Base-by-base conservation (phyloP, 2,113 vertebrate genomes). In the Meleagris gallopavo region DNA sequence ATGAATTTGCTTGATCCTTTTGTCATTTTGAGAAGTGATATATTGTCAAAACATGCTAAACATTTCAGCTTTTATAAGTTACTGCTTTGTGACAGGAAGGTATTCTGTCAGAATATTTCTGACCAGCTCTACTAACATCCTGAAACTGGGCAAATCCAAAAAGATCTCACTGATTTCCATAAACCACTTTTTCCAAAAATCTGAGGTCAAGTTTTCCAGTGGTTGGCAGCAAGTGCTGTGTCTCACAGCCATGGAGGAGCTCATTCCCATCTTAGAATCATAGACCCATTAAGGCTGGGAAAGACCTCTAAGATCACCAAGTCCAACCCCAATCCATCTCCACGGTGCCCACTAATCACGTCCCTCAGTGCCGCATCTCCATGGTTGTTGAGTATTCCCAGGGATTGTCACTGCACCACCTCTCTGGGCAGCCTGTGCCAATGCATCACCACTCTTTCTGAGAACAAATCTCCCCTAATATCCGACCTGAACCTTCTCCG, bases 151-250 rank as follows among this genome's bases (percentile, higher is more conserved):
- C 52, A 50, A 22, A 43, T 36, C 43, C 4, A 38, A 22, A 20
- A 1, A 24, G 29, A 5, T 38, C n/a, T 5, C 20, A n/a, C 18
- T 2, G 14, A 19, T 27, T 65, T 20, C 84, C 78, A 55, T 45
- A 54, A 19, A 22, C 29, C 6, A 1, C 9, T 2, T 36, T 83
- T 57, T 58, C 21, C n/a, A n/a, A 25, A 24, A 25, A 52, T 19
- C 73, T 10, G 46, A 24, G 70, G 24, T 41, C 21, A 4, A 16
- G 0, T 50, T 79, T 20, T 13, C 20, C 11, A 6, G 50, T 2
- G 3, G 24, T 38, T 32, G 5, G 60, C 1, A 0, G 30, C n/a
- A 10, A 8, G 30, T 19, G 5, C 34, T 2, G 1, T 6, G 17
- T n/a, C 25, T 48, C 3, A 41, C 18, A 6, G 7, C 21, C 16